Percentiles rank a stretch among this genome's conserved stretches.
Conservation (phyloP, 2,113 vertebrate species). For the Oreochromis niloticus region DNA sequence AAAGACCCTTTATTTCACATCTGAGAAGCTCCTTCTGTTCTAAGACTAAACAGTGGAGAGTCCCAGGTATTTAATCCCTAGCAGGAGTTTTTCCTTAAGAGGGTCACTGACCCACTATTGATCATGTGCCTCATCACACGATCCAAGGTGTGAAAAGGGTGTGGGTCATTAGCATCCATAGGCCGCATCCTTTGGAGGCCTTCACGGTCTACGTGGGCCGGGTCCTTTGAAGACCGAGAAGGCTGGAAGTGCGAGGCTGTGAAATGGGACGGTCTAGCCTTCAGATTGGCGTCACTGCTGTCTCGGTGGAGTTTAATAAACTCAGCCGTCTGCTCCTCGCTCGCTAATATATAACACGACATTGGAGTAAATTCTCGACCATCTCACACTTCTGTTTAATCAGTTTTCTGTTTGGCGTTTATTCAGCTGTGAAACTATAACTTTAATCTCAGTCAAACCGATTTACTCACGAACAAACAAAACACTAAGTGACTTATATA, state of each 20-base stretch:
- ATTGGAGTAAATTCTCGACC: neutral
- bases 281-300: neutral
- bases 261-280: neutral
- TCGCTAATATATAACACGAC: neutral
- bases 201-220: rapidly evolving
- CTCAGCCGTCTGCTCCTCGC: rapidly evolving
- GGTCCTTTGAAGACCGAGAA: neutral
- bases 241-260: rapidly evolving
- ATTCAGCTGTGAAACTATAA: neutral
- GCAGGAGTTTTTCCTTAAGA: neutral
- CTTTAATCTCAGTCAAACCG: too few species aligned
- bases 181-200: rapidly evolving
- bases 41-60: neutral
- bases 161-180: neutral
- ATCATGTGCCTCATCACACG: neutral
- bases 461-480: neutral
- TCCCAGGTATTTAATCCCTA: neutral
- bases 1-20: rapidly evolving
- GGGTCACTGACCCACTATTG: neutral
- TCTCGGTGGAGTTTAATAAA: neutral
- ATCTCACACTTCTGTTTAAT: neutral
- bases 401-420: neutral
- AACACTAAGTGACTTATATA: neutral
- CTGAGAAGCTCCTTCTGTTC: neutral
- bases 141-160: neutral